Evolutionary conservation across 2,888 invertebrate genomes (phyloP).

Genomic region (Ceratothoa steindachneri): DNA sequence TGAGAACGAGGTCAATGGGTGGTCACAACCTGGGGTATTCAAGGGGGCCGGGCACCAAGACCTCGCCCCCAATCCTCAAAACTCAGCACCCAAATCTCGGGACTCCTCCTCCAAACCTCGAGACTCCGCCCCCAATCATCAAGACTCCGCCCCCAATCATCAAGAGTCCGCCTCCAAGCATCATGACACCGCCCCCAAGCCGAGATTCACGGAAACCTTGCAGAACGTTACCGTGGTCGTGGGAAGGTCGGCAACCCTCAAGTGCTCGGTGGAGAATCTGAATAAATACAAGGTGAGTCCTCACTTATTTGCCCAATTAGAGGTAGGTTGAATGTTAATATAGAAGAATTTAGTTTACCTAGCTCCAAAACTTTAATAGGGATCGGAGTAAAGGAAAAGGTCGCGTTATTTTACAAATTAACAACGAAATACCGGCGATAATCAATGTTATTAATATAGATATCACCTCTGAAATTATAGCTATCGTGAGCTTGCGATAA

Average conservation of each 20-base stretch:
- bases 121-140: too few relatives aligned
- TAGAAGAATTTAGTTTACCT: neutral
- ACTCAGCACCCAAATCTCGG: too few relatives aligned
- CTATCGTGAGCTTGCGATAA: too few relatives aligned
- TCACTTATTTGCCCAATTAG: too few relatives aligned
- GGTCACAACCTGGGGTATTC: neutral
- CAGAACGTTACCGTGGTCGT: constrained; percentile 34
- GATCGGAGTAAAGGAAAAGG: neutral
- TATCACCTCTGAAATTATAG: too few relatives aligned
- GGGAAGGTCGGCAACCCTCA: constrained; percentile 31
- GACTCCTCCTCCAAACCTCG: too few relatives aligned
- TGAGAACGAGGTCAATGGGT: neutral
- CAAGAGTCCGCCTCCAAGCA: neutral
- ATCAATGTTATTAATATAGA: too few relatives aligned
- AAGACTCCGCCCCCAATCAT: too few relatives aligned
- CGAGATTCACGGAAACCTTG: constrained; percentile 33
- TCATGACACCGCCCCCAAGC: neutral
- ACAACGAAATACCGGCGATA: too few relatives aligned
- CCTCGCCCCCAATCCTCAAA: too few relatives aligned
- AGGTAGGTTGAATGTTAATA: neutral
- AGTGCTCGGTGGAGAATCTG: constrained; percentile 37
- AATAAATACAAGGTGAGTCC: constrained; percentile 27
- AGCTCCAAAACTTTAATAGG: neutral
- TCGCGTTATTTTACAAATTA: too few relatives aligned
- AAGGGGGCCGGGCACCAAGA: too few relatives aligned